Base-by-base conservation (phyloP, 1,140 invertebrate genomes). In the Tetragonula clypearis region DNA sequence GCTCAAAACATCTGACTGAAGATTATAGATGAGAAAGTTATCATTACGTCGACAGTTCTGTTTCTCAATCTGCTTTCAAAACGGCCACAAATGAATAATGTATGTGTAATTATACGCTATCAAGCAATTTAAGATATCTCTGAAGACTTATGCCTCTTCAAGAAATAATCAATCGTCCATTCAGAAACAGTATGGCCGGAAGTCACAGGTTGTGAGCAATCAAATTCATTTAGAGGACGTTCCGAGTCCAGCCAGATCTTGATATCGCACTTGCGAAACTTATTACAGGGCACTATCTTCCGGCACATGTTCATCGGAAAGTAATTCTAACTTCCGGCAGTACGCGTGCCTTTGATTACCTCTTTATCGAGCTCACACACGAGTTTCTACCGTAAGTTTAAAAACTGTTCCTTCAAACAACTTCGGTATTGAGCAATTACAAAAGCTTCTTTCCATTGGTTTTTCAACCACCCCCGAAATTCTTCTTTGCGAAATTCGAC, bases 231-330 rank as follows among this genome's bases (percentile, higher is more conserved):
- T 15, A 58, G 71, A 26, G 49, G 19, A 56, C n/a, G 66, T 79
- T 79, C 78, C 65, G 56, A 84, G 41, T 79, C 41, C n/a, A 58
- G 12, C 76, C 75, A 79, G 76, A 68, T 72, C 62, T 79, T n/a
- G 56, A 56, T 53, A 56, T 76, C 56, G 35, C 49, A 79, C 21
- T 62, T 71, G 56, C 76, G 26, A 49, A 19, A 41, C 58, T 79
- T 84, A 19, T 72, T 79, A 62, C 26, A 68, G 30, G 23, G 35
- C 23, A 41, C 58, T 14, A 73, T n/a, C 53, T 85, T 74, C 23
- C 62, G 21, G 60, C 60, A 26, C 78, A 85, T 85, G 55, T 81
- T 85, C 83, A 14, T 58, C 78, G 21, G 26, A 26, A n/a, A 26
- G 26, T 49, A 69, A 62, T 66, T 41, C 53, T 21, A 41, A 35